These are phyloP conservation scores for Euphonia xanthogaster DNA, from an alignment of 2,797 vertebrate species.

Conservation along the genomic window DNA sequence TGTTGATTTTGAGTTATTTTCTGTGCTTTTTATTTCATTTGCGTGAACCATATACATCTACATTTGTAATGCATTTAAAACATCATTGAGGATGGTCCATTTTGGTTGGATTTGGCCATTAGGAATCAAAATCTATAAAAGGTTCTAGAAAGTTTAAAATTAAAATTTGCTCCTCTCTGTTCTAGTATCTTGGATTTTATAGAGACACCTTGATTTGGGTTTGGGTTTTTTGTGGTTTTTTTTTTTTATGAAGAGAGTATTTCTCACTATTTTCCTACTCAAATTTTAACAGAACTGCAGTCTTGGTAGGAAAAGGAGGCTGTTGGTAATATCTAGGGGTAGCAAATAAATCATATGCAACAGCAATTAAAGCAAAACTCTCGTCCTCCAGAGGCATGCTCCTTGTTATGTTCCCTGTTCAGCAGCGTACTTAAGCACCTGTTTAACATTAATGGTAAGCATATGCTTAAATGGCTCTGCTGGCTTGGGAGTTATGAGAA, in stretches of 20 bases:
- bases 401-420: conserved; percentile 33
- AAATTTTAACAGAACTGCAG: neutral
- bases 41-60: neutral
- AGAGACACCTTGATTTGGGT: neutral
- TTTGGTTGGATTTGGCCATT: neutral
- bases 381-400: neutral
- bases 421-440: conserved; percentile 39
- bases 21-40: neutral
- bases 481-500: conserved; percentile 37
- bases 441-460: conserved; percentile 64
- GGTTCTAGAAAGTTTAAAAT: neutral
- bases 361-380: conserved; percentile 22
- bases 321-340: neutral
- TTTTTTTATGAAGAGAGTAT: neutral
- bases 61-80: neutral
- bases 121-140: neutral
- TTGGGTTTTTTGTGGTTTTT: neutral
- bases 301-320: neutral
- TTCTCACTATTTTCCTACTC: neutral
- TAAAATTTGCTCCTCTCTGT: neutral
- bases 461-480: conserved; percentile 59
- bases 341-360: neutral
- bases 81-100: neutral
- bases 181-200: neutral
- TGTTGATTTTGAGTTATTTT: neutral